A percentile compares a stretch with the other conserved stretches of the same genome.
These are phyloP conservation scores for Hylyphantes graminicola DNA, from an alignment of 1,140 invertebrate genomes.

Conservation along the genomic window DNA sequence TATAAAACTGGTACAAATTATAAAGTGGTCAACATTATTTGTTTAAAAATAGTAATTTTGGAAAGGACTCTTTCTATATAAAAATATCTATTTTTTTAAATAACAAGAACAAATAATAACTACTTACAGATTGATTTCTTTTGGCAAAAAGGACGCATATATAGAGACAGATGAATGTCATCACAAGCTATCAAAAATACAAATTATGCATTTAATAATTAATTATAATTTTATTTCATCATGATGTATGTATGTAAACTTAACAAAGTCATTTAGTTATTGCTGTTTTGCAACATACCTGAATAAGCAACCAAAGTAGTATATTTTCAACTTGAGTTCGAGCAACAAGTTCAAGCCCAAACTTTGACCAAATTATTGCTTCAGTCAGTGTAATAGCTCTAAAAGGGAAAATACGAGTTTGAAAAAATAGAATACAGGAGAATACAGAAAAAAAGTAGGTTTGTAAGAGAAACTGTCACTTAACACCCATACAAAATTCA, in stretches of 20 bases:
- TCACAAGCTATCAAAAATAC: constrained; percentile 23
- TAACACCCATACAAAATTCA: too few species aligned
- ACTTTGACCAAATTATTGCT: constrained; percentile 95
- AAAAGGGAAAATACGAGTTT: constrained; percentile 62
- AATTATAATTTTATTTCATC: not conserved
- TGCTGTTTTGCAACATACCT: constrained; percentile 71
- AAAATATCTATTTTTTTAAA: not conserved
- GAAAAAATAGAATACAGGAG: constrained; percentile 48
- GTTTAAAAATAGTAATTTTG: too few species aligned
- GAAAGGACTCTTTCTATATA: not conserved
- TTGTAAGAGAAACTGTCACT: too few species aligned
- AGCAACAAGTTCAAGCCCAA: constrained; percentile 91
- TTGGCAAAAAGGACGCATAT: constrained; percentile 74
- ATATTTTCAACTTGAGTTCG: constrained; percentile 93
- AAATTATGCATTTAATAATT: not conserved
- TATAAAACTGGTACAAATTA: too few species aligned
- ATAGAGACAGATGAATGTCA: constrained; percentile 80
- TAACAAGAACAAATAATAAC: not conserved
- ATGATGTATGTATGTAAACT: not conserved
- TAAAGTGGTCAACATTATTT: too few species aligned
- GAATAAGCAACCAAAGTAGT: constrained; percentile 89
- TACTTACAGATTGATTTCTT: constrained; percentile 50
- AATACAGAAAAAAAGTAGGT: not conserved
- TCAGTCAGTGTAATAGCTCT: constrained; percentile 91
- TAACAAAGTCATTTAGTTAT: not conserved